Conservation (phyloP, 2,888 invertebrate genomes). For the Lycaena phlaeas region DNA sequence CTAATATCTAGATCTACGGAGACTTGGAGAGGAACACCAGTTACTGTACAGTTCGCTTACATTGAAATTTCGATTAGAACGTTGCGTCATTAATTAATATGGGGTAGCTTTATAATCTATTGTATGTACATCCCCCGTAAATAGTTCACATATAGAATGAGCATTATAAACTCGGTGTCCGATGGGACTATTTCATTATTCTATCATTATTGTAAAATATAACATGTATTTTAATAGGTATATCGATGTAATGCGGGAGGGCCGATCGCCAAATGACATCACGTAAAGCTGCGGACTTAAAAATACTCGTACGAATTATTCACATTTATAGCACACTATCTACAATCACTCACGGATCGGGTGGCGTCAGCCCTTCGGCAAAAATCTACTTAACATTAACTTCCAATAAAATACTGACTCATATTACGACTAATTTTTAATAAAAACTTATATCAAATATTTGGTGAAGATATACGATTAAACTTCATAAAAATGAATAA, state of each 20-base stretch:
- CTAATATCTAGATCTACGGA: slow-evolving; percentile 62
- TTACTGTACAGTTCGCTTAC: slow-evolving; percentile 62
- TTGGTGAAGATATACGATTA: slow-evolving; percentile 65
- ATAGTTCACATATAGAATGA: slow-evolving; percentile 52
- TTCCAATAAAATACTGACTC: slow-evolving; percentile 71
- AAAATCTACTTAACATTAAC: slow-evolving; percentile 52
- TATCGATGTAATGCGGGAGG: slow-evolving; percentile 52
- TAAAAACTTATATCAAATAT: slow-evolving; percentile 71
- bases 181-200: slow-evolving; percentile 40
- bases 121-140: slow-evolving; percentile 57
- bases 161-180: slow-evolving; percentile 59
- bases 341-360: slow-evolving; percentile 62
- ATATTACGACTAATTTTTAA: slow-evolving; percentile 66
- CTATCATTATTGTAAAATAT: slow-evolving; percentile 63
- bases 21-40: slow-evolving; percentile 69
- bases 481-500: slow-evolving; percentile 55
- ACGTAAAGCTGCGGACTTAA: slow-evolving; percentile 71
- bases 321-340: slow-evolving; percentile 73
- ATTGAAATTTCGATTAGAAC: slow-evolving; percentile 38
- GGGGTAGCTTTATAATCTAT: slow-evolving; percentile 43
- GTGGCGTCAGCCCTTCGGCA: slow-evolving; percentile 58
- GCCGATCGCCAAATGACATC: slow-evolving; percentile 59
- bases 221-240: slow-evolving; percentile 27
- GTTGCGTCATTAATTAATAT: slow-evolving; percentile 45
- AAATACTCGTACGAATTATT: slow-evolving; percentile 73